These are phyloP conservation scores for Hyposoter dolosus DNA, from an alignment of 2,888 invertebrate genomes.

Conservation along the genomic window DNA sequence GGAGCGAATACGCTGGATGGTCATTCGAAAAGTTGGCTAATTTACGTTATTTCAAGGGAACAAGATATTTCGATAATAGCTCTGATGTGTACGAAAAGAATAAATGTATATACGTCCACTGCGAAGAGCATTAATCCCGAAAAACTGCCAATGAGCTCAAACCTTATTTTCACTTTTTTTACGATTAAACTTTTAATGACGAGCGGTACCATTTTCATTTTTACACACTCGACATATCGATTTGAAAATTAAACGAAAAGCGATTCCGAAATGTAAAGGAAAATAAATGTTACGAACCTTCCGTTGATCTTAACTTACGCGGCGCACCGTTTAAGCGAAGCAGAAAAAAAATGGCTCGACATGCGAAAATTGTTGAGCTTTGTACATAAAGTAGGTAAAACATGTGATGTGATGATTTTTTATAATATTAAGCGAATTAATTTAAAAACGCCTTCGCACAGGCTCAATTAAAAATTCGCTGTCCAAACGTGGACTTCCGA, in stretches of 20 bases:
- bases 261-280: neutral
- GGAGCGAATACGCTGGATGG: too few species aligned
- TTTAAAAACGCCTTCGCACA: slow-evolving; percentile 22
- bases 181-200: neutral
- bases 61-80: slow-evolving; percentile 6
- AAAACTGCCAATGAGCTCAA: slow-evolving; percentile 42
- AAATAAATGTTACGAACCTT: slow-evolving; percentile 6
- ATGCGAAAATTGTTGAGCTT: slow-evolving; percentile 5
- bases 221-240: slow-evolving; percentile 58
- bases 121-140: neutral
- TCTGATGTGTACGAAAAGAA: neutral
- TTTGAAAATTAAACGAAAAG: slow-evolving; percentile 31
- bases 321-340: neutral
- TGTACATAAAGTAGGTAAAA: slow-evolving; percentile 39
- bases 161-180: slow-evolving; percentile 21
- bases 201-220: slow-evolving; percentile 7
- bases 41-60: slow-evolving; percentile 10
- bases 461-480: slow-evolving; percentile 38
- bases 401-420: slow-evolving; percentile 56
- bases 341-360: slow-evolving; percentile 4
- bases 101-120: neutral
- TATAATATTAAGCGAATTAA: slow-evolving; percentile 55
- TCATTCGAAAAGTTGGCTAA: neutral
- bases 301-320: neutral
- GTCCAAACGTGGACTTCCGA: slow-evolving; percentile 76